Base-by-base conservation (phyloP, 1,140 invertebrate genomes). In the Anthonomus grandis region DNA sequence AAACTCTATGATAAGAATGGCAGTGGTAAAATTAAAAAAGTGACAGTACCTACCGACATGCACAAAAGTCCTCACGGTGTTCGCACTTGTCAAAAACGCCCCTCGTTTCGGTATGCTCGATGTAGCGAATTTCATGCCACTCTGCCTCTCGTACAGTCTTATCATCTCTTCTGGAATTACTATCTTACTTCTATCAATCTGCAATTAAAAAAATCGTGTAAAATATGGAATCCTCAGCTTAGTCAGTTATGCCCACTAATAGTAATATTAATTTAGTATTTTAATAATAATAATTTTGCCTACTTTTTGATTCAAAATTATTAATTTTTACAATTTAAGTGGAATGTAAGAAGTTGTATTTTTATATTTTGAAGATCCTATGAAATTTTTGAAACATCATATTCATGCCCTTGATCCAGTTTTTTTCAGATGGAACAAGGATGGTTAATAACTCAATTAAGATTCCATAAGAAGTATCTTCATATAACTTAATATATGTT, bases 41-140 rank as follows among this genome's bases (percentile, higher is more conserved):
- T 31, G 27, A 31, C 27, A 3, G 17, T 51, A 78, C 80, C 79
- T 72, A 90, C 88, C 87, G 75, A 82, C 75, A 77, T 93, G 90
- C 63, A 83, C 80, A 77, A 90, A 94, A 74, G 88, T 90, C 62
- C 91, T 78, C 27, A 92, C 86, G 31, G 91, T 94, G 75, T 94
- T 94, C 54, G 91, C 89, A 49, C 82, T 81, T 54, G 81, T 77
- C 9, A 81, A 79, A 59, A 84, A 77, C 54, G 84, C 74, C 46
- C 86, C 86, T 58, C 83, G 82, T 63, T 83, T 83, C 48, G 85
- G 85, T 45, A 89, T 78, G 60, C 81, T 76, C 21, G 81, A 75
- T 50, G 80, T 82, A 60, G 81, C 83, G 25, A 78, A 66, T 57
- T 75, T 71, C 36, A 75, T 65, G 50, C 79, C 77, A 65, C 80